These are phyloP conservation scores for Desmodus rotundus DNA, from an alignment of 2,113 vertebrate genomes.

Conservation along the genomic window DNA sequence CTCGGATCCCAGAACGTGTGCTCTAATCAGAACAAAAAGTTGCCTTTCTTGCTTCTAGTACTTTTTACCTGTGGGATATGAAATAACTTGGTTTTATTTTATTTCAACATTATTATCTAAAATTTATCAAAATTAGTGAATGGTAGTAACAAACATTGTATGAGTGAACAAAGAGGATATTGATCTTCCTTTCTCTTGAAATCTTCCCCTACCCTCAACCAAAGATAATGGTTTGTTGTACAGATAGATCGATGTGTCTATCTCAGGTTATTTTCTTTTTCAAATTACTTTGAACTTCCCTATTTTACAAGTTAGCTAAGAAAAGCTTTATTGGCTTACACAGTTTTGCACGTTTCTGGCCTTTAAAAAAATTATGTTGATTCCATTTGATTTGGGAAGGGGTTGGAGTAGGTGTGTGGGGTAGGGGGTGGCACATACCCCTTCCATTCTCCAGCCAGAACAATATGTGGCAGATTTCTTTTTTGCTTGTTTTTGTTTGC, in stretches of 20 bases:
- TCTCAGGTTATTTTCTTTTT: conserved; percentile 23
- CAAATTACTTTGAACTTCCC: background rate
- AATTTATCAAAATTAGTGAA: background rate
- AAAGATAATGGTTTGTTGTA: conserved; percentile 18
- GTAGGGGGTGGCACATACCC: background rate
- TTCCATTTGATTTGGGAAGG: background rate
- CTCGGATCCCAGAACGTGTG: background rate
- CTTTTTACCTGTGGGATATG: background rate
- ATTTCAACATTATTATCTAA: background rate
- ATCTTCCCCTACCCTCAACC: background rate
- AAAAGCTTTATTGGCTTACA: background rate
- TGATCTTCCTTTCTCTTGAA: background rate
- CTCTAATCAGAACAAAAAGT: background rate
- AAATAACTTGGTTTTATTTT: conserved; percentile 28
- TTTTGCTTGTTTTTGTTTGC: background rate
- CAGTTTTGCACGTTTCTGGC: background rate
- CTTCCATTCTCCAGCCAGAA: background rate
- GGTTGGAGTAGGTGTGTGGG: too few relatives aligned
- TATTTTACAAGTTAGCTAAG: conserved; percentile 17
- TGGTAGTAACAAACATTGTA: background rate
- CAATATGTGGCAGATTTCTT: background rate
- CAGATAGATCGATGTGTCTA: background rate
- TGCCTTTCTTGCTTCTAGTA: conserved; percentile 7
- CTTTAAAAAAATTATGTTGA: background rate
- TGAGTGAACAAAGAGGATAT: background rate